Evolutionary conservation across 2,797 vertebrate genomes (phyloP), one percentile per base, ranked within the genome.

Genomic region (Polyboroides typus): DNA sequence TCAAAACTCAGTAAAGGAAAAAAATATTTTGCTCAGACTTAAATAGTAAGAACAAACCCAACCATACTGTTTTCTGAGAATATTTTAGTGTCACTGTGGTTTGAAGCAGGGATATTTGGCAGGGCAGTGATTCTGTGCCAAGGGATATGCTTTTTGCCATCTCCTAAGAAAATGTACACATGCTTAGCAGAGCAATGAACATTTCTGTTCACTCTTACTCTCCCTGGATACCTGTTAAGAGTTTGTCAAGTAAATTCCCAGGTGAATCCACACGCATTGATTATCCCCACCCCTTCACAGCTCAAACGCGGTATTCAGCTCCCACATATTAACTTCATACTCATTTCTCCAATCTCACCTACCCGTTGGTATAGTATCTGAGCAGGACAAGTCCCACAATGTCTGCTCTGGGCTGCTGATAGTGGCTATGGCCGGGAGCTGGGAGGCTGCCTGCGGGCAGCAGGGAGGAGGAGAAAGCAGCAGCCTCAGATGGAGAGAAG

Each of bases 371-470:
- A 50, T 18, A 42, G 68, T 5, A 55, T 53, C 29, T 27, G 59
- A 80, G 59, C 66, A 75, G 73, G 45, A 75, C 5, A 81, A 81
- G 48, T 23, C n/a, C 58, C 4, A 2, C 13, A 63, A 26, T 7
- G 6, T 29, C 84, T 80, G 63, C 59, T 59, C 74, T 29, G 70
- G 0, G 2, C 27, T 73, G 70, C n/a, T 76, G 33, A 33, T 1
- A 59, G 47, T 3, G 6, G 26, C 66, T 76, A 15, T 1, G 48
- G 53, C 21, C 40, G 59, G 60, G 18, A 89, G 42, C n/a, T 55
- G 80, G 40, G 74, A 87, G 62, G 91, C 64, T 94, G 95, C 90
- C 94, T 93, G 73, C 25, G 53, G 71, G 86, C 82, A 89, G 66
- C 5, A 6, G 10, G 44, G 38, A 93, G 33, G 53, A 89, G 16